Evolutionary conservation across 2,113 vertebrate genomes (phyloP).

Genomic region (Columbina picui): DNA sequence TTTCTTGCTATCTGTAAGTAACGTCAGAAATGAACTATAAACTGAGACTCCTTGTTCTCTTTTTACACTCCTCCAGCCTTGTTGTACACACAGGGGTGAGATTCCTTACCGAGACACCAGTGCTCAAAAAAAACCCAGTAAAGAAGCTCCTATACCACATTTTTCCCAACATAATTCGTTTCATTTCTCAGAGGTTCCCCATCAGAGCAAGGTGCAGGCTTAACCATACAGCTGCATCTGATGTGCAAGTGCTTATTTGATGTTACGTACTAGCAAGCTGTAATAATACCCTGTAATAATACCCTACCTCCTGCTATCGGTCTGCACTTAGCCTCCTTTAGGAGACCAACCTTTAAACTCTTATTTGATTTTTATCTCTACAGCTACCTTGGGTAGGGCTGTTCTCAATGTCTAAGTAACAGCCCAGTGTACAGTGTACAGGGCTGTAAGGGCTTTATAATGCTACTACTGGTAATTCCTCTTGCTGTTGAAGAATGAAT

Average conservation of each 20-base stretch:
- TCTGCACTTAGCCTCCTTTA: neutral
- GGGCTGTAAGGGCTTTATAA: neutral
- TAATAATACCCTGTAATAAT: neutral
- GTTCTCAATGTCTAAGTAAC: neutral
- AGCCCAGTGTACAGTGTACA: neutral
- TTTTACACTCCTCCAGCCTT: neutral
- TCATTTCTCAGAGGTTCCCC: neutral
- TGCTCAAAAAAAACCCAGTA: neutral
- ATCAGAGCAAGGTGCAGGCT: neutral
- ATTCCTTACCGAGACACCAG: neutral
- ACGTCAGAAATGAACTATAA: neutral
- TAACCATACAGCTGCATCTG: neutral
- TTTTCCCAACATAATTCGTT: neutral
- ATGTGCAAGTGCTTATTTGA: neutral
- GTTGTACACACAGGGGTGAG: neutral
- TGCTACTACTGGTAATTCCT: neutral
- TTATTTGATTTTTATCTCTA: neutral
- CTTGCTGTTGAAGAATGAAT: neutral
- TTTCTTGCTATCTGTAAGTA: neutral
- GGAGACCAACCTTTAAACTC: neutral
- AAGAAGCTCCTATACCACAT: neutral
- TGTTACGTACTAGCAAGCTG: neutral
- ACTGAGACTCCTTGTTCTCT: neutral
- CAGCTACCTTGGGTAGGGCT: neutral
- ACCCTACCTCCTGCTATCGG: neutral